A percentile compares a stretch with the other conserved stretches of the same genome.
phyloP scores from a whole-genome alignment of 2,797 vertebrate species.

The Diceros bicornis region DNA sequence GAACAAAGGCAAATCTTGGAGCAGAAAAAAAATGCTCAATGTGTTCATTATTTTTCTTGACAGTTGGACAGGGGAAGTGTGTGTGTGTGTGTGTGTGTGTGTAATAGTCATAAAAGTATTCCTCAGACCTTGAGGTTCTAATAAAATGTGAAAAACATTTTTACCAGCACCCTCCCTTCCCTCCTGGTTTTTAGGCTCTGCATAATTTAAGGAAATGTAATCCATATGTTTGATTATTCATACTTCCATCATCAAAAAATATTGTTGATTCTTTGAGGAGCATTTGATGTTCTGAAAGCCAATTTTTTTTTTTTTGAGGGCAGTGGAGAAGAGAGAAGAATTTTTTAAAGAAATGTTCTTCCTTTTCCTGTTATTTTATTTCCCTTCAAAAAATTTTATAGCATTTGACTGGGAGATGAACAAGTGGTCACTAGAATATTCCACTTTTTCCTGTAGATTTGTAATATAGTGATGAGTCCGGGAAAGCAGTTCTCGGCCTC shows the following conservation, averaged over 20 bases:
- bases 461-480: background rate
- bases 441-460: background rate
- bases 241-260: constrained; percentile 85
- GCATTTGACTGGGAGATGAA: constrained; percentile 47
- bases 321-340: constrained; percentile 37
- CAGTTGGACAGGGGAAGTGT: constrained; percentile 14
- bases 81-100: constrained; percentile 17
- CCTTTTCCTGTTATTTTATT: constrained; percentile 60
- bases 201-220: constrained; percentile 83
- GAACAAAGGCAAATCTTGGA: constrained; percentile 9
- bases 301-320: constrained; percentile 50
- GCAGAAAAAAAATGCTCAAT: background rate
- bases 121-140: constrained; percentile 81
- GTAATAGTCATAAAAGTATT: constrained; percentile 67
- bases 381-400: constrained; percentile 24
- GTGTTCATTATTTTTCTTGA: background rate
- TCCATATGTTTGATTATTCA: constrained; percentile 86
- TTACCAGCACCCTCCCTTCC: constrained; percentile 60
- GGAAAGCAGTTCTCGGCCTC: background rate
- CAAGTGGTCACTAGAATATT: background rate
- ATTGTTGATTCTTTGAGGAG: constrained; percentile 80
- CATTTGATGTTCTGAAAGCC: constrained; percentile 76
- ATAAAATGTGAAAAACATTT: constrained; percentile 81
- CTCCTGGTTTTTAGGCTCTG: constrained; percentile 73
- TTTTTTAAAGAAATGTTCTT: background rate